Evolutionary conservation across 2,888 invertebrate species (phyloP), one percentile per base, ranked within the genome.

Genomic region (Ptychoptera albimana): DNA sequence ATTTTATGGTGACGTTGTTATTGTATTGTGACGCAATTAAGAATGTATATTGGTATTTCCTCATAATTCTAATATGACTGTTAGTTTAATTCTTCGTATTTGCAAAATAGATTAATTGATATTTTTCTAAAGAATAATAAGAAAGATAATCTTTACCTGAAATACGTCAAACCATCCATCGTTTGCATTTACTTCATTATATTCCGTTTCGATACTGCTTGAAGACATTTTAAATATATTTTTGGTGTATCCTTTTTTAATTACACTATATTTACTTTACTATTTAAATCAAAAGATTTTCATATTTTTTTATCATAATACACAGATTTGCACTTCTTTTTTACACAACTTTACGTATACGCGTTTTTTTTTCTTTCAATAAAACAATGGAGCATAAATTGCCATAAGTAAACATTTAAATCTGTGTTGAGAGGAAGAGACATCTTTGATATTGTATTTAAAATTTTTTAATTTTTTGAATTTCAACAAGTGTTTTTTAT

Each of bases 101-200:
- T 37, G 16, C 10, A 34, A 39, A 23, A 23, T 23, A 23, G 23
- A 23, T 23, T 23, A 23, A 23, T 23, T 23, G 23, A 23, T 23
- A 23, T 23, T 23, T 23, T 23, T 23, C 3, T 23, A 23, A 23
- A 23, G 23, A 23, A 23, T 23, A 5, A 5, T 23, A 23, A 23
- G 23, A 23, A 23, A 23, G 23, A 23, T 12, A 43, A 44, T 42
- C 49, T 35, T 35, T 68, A 85, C 85, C 77, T 81, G 79, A 65
- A 77, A 85, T 51, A 80, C 66, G 51, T 71, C 63, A 49, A 73
- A 67, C 86, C 85, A 86, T 51, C 76, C 77, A 60, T 74, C 74
- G 57, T 72, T 77, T 52, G 72, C 70, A 56, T 74, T 75, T 55
- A 85, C 74, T 59, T 80, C 77, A 55, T 70, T 67, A 67, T 79